Conservation (phyloP, 2,797 vertebrate species). For the Scomberomorus guttatus region DNA sequence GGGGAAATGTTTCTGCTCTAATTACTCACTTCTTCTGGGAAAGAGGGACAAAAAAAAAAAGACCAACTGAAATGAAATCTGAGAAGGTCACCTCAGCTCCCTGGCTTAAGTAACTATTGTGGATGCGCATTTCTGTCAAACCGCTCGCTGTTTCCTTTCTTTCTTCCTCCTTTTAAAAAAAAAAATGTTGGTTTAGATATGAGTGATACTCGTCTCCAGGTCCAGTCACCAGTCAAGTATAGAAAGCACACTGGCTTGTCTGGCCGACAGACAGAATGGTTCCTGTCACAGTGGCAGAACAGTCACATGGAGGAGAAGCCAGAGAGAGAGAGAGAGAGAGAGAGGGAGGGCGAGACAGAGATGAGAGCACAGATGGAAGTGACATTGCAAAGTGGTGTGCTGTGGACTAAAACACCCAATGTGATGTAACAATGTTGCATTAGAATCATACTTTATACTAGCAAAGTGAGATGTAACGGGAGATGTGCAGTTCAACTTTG, state of each 20-base stretch:
- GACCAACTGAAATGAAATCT: constrained; percentile 71
- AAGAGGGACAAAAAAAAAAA: constrained; percentile 35
- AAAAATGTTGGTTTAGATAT: constrained; percentile 25
- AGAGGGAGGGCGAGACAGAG: neutral
- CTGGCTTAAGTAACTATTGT: constrained; percentile 67
- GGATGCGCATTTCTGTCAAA: constrained; percentile 59
- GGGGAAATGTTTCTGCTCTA: constrained; percentile 81
- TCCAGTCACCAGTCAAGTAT: constrained; percentile 42
- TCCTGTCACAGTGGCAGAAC: constrained; percentile 53
- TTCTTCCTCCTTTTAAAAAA: constrained; percentile 13
- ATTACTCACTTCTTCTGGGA: constrained; percentile 82
- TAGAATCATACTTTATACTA: constrained; percentile 9
- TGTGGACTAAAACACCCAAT: constrained; percentile 41
- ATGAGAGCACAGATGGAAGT: constrained; percentile 64
- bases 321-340: neutral
- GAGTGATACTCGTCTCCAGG: constrained; percentile 58
- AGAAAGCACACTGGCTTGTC: constrained; percentile 41
- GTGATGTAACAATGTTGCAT: constrained; percentile 28
- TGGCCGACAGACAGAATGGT: constrained; percentile 53
- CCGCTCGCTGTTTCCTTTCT: constrained; percentile 13
- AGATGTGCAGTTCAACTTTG: constrained; percentile 9
- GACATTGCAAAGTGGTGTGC: constrained; percentile 65
- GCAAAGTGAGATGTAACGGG: constrained; percentile 26
- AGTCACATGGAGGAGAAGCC: constrained; percentile 51
- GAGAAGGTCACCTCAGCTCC: constrained; percentile 81